A percentile compares a stretch with the other conserved stretches of the same genome.
phyloP scores from a whole-genome alignment of 2,888 invertebrate species.

The Chorisops tibialis region DNA sequence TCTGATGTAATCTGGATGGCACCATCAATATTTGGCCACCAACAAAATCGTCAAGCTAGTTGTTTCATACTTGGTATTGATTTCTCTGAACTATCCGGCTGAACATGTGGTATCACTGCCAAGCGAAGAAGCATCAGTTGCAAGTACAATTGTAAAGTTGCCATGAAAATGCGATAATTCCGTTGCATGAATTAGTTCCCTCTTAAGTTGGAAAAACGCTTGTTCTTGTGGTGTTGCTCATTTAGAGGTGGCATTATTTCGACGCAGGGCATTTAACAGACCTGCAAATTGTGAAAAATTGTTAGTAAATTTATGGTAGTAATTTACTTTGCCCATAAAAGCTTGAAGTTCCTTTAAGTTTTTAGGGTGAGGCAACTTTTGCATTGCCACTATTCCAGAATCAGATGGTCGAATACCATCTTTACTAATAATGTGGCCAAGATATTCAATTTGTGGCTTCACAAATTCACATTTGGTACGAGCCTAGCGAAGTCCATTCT shows the following conservation, averaged over 20 bases:
- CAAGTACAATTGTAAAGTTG: constrained; percentile 37
- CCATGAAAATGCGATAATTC: constrained; percentile 39
- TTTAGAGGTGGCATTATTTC: constrained; percentile 35
- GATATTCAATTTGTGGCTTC: constrained; percentile 33
- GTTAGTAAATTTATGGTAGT: constrained; percentile 32
- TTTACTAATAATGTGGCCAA: constrained; percentile 40
- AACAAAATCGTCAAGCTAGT: constrained; percentile 27
- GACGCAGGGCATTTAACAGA: constrained; percentile 39
- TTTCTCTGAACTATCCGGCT: constrained; percentile 38
- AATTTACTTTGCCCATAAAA: constrained; percentile 34
- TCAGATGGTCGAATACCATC: constrained; percentile 41
- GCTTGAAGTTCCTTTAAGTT: constrained; percentile 29
- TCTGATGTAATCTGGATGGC: constrained; percentile 6
- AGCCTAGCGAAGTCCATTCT: constrained; percentile 32
- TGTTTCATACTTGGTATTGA: constrained; percentile 33
- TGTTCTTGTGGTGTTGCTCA: constrained; percentile 36
- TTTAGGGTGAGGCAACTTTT: constrained; percentile 11
- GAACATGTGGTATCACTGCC: constrained; percentile 42
- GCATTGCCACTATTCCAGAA: constrained; percentile 38
- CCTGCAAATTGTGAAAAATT: constrained; percentile 34
- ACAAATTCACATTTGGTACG: constrained; percentile 37
- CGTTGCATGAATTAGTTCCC: constrained; percentile 35
- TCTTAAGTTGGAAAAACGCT: constrained; percentile 38
- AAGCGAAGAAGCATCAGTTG: constrained; percentile 37
- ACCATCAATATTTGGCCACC: constrained; percentile 30